These are phyloP conservation scores for Sternotherus odoratus DNA, from an alignment of 2,797 vertebrate genomes.

Conservation along the genomic window DNA sequence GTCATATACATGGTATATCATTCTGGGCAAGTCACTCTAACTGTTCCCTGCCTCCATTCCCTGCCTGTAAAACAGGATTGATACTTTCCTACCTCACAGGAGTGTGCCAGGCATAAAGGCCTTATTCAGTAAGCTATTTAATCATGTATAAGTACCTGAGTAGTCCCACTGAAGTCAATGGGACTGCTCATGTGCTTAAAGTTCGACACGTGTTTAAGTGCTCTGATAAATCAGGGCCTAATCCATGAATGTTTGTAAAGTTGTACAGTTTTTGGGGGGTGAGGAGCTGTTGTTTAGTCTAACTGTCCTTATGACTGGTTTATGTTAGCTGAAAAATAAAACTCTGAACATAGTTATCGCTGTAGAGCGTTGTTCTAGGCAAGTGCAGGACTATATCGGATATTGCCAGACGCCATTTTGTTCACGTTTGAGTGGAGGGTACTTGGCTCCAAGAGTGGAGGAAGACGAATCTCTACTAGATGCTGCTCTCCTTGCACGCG, in stretches of 20 bases:
- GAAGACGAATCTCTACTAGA: fast-evolving
- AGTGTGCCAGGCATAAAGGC: too few species aligned
- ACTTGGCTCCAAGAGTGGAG: not conserved
- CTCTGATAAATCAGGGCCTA: not conserved
- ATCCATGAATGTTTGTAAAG: not conserved
- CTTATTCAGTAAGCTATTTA: too few species aligned
- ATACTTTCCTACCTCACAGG: too few species aligned
- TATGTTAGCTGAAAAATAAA: conserved; percentile 67
- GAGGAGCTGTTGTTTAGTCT: not conserved
- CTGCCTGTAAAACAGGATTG: too few species aligned
- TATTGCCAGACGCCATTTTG: not conserved
- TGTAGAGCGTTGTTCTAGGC: conserved; percentile 24
- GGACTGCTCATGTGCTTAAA: too few species aligned
- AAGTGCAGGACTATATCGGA: conserved; percentile 43
- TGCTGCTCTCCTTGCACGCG: fast-evolving
- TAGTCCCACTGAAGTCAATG: too few species aligned
- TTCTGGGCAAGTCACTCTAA: not conserved
- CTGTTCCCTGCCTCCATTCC: not conserved
- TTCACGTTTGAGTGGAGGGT: not conserved
- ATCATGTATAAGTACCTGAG: too few species aligned
- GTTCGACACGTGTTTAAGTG: too few species aligned
- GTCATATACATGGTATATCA: not conserved
- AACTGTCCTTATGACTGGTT: conserved; percentile 39
- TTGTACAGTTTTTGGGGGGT: not conserved
- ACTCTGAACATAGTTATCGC: conserved; percentile 56